A percentile compares a stretch with the other conserved stretches of the same genome.
These are phyloP conservation scores for Zalophus californianus DNA, from an alignment of 2,797 vertebrate species.

Conservation along the genomic window DNA sequence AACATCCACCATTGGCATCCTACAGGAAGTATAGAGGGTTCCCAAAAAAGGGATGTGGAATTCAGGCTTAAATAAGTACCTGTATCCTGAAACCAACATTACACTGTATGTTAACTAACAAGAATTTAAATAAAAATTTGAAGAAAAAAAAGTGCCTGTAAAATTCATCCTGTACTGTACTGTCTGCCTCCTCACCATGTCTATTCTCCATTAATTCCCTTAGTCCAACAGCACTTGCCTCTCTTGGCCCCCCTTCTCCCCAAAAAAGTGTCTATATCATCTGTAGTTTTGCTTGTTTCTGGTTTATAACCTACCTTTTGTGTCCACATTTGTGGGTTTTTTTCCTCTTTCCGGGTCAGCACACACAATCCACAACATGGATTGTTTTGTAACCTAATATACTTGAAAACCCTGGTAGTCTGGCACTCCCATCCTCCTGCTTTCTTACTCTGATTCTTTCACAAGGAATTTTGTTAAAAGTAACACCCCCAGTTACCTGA, in stretches of 20 bases:
- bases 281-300: not conserved
- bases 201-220: not conserved
- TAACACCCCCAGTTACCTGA: not conserved
- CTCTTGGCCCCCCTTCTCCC: not conserved
- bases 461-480: not conserved
- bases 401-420: not conserved
- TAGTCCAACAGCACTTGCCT: not conserved
- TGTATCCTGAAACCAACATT: not conserved
- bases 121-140: not conserved
- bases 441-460: not conserved
- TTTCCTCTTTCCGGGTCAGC: not conserved
- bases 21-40: not conserved
- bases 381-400: not conserved
- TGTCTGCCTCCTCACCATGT: not conserved
- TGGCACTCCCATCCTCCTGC: too few relatives aligned
- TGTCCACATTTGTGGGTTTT: not conserved
- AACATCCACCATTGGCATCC: not conserved
- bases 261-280: not conserved
- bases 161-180: not conserved
- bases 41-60: not conserved
- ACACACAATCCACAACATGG: not conserved
- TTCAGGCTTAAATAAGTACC: not conserved
- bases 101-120: not conserved
- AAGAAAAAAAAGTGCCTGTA: not conserved
- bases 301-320: not conserved